A percentile compares a stretch with the other conserved stretches of the same genome.
These are phyloP conservation scores for Bucco capensis DNA, from an alignment of 2,113 vertebrate species.

Conservation along the genomic window DNA sequence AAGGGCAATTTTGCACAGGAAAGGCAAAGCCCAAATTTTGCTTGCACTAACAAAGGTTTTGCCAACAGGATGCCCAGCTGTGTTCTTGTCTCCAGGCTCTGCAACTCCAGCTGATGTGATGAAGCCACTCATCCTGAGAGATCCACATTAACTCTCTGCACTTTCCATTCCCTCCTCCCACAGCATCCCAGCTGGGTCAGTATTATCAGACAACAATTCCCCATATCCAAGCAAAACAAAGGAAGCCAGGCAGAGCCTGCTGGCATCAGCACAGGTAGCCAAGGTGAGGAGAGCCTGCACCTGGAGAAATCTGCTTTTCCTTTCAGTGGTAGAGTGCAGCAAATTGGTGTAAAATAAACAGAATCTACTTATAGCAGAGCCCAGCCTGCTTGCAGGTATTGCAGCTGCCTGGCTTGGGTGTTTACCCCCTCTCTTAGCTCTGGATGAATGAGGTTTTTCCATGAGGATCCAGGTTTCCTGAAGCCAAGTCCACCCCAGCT, in stretches of 20 bases:
- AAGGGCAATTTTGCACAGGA: not conserved
- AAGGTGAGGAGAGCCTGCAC: not conserved
- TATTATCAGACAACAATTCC: not conserved
- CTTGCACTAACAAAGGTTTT: not conserved
- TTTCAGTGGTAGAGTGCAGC: not conserved
- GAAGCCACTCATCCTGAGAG: not conserved
- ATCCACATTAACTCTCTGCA: not conserved
- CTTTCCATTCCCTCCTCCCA: not conserved
- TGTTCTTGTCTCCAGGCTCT: not conserved
- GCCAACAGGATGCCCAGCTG: not conserved
- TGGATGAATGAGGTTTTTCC: slow-evolving; percentile 12
- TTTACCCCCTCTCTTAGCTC: not conserved
- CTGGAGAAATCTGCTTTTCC: not conserved
- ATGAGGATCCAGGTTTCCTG: slow-evolving; percentile 15
- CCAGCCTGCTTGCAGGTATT: not conserved
- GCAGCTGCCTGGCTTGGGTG: not conserved
- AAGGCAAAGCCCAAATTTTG: not conserved
- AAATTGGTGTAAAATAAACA: not conserved
- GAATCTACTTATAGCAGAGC: not conserved
- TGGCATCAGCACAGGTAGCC: not conserved
- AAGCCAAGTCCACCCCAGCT: slow-evolving; percentile 58
- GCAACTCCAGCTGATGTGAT: not conserved
- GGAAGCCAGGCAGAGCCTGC: not conserved
- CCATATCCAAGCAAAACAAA: not conserved
- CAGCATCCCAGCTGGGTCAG: not conserved